These are phyloP conservation scores for Nebria ingens DNA, from an alignment of 1,140 invertebrate genomes.

Conservation along the genomic window DNA sequence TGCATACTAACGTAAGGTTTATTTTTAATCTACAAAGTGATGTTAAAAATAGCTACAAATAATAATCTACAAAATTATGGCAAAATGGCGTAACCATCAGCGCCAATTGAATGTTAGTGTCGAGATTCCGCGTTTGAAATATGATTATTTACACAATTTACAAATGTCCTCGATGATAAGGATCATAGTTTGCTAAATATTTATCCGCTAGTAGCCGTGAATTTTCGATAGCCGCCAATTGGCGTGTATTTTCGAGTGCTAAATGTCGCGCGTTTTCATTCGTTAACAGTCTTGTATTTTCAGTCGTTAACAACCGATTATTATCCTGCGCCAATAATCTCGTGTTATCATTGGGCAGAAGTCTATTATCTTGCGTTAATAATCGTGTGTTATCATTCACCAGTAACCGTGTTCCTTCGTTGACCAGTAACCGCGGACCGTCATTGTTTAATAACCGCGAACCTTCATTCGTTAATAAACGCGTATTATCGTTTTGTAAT, in stretches of 20 bases:
- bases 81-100: no score
- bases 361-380: conserved; percentile 25
- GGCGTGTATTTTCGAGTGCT: conserved; percentile 20
- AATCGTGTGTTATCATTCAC: conserved; percentile 28
- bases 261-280: conserved; percentile 18
- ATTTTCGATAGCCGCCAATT: conserved; percentile 27
- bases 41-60: no score
- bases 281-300: conserved; percentile 16
- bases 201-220: conserved; percentile 30
- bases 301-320: conserved; percentile 22
- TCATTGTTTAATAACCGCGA: conserved; percentile 14
- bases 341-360: conserved; percentile 23
- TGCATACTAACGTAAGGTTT: no score
- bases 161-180: conserved; percentile 32
- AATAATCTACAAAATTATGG: no score
- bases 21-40: no score
- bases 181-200: conserved; percentile 31
- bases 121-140: no score
- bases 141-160: conserved; percentile 17
- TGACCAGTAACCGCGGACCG: conserved; percentile 20
- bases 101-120: no score
- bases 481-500: background rate
- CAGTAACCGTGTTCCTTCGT: conserved; percentile 22
- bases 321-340: conserved; percentile 26
- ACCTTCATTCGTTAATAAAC: background rate